Percentiles rank a stretch among this genome's conserved stretches.
Evolutionary conservation across 2,888 invertebrate species (phyloP).

Genomic region (Hypomecis atomaria): DNA sequence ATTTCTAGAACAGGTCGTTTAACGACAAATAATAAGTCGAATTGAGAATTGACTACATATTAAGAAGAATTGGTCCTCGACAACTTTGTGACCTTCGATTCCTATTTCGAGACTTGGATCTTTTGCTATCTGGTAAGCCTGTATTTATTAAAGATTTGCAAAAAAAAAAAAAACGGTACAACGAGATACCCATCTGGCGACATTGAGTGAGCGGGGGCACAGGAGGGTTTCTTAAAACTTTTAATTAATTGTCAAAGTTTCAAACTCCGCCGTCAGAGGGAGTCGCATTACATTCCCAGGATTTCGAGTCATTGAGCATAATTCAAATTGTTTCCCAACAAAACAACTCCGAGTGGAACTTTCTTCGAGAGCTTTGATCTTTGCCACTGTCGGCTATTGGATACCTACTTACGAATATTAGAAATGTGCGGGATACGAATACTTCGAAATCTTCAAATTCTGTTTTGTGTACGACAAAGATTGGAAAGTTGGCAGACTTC

Average conservation of each 20-base stretch:
- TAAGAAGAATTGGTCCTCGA: no score
- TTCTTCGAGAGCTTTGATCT: slow-evolving; percentile 54
- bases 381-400: slow-evolving; percentile 36
- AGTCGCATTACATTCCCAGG: slow-evolving; percentile 60
- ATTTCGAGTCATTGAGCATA: slow-evolving; percentile 63
- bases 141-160: slow-evolving; percentile 1
- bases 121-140: no score
- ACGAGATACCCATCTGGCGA: slow-evolving; percentile 32
- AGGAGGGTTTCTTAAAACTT: slow-evolving; percentile 67
- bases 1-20: no score
- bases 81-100: no score
- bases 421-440: slow-evolving; percentile 7
- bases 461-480: slow-evolving; percentile 6
- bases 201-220: slow-evolving; percentile 38
- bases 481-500: no score
- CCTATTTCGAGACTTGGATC: no score
- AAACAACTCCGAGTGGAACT: slow-evolving; percentile 51
- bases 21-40: no score
- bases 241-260: slow-evolving; percentile 74
- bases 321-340: slow-evolving; percentile 64
- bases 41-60: no score
- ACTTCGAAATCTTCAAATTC: slow-evolving; percentile 12
- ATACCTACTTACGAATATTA: slow-evolving; percentile 32
- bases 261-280: slow-evolving; percentile 48
- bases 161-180: slow-evolving; percentile 10